Evolutionary conservation across 2,888 invertebrate genomes (phyloP).

Genomic region (Drosophila colorata): DNA sequence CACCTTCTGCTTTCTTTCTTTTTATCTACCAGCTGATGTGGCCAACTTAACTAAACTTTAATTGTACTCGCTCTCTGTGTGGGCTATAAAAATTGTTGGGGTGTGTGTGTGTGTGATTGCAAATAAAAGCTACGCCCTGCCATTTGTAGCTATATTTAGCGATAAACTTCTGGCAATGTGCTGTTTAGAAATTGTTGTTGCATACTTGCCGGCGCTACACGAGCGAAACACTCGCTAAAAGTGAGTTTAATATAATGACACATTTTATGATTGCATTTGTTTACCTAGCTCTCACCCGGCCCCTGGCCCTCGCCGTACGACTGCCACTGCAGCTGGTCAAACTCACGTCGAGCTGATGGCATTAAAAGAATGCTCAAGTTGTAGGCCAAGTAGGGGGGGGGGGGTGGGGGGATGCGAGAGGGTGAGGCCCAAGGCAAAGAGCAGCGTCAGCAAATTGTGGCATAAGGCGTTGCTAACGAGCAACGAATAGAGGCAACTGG

Average conservation of each 20-base stretch:
- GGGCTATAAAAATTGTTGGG: neutral
- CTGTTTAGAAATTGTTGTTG: constrained; percentile 34
- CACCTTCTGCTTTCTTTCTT: constrained; percentile 6
- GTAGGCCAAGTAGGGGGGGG: neutral
- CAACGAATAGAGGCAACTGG: constrained; percentile 18
- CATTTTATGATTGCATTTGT: constrained; percentile 79
- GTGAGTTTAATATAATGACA: constrained; percentile 71
- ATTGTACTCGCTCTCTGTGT: constrained; percentile 30
- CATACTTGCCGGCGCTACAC: constrained; percentile 50
- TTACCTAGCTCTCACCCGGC: constrained; percentile 4
- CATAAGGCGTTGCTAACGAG: constrained; percentile 61
- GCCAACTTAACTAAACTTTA: constrained; percentile 56
- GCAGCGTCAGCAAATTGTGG: constrained; percentile 73
- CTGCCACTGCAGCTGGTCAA: constrained; percentile 69
- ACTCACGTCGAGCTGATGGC: constrained; percentile 55
- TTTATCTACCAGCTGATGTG: constrained; percentile 17
- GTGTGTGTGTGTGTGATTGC: neutral
- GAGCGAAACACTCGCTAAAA: constrained; percentile 25
- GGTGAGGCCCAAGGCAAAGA: constrained; percentile 6
- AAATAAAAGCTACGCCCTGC: constrained; percentile 1
- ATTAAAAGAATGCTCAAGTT: constrained; percentile 49
- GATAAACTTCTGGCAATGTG: constrained; percentile 9
- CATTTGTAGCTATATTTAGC: constrained; percentile 21
- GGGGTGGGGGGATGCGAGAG: no score
- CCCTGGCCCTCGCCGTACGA: neutral